Conservation (phyloP, 2,113 vertebrate species). For the Grammomys dolichurus region DNA sequence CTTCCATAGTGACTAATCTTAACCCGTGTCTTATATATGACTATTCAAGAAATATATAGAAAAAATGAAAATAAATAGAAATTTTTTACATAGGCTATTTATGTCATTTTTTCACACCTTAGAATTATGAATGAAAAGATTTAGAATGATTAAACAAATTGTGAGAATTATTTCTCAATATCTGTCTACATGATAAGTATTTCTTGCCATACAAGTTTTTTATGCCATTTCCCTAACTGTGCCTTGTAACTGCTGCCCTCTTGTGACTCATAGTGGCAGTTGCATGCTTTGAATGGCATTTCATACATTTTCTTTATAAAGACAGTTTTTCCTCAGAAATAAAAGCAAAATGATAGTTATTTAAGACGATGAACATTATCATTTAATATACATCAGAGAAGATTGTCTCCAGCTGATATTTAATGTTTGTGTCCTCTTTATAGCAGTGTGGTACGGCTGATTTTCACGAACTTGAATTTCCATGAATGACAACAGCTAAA, state of each 20-base stretch:
- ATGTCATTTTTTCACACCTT: not conserved
- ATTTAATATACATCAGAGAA: not conserved
- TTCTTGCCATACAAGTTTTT: not conserved
- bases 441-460: not conserved
- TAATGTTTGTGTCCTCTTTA: not conserved
- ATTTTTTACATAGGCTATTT: conserved; percentile 10
- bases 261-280: conserved; percentile 67
- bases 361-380: conserved; percentile 35
- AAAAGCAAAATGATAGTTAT: conserved; percentile 26
- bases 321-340: conserved; percentile 8
- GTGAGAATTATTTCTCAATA: not conserved
- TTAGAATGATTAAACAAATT: not conserved
- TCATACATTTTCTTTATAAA: not conserved
- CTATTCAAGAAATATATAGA: conserved; percentile 15
- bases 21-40: not conserved
- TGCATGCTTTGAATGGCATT: not conserved
- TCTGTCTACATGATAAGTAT: not conserved
- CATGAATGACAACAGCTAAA: not conserved
- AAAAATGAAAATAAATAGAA: conserved; percentile 12
- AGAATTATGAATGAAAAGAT: conserved; percentile 30
- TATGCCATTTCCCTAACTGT: not conserved
- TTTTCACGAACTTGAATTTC: conserved; percentile 7
- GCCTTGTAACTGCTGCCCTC: conserved; percentile 80
- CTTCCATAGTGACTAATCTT: conserved; percentile 26
- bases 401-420: not conserved